Conservation (phyloP, 2,113 vertebrate species). For the Orycteropus afer region DNA sequence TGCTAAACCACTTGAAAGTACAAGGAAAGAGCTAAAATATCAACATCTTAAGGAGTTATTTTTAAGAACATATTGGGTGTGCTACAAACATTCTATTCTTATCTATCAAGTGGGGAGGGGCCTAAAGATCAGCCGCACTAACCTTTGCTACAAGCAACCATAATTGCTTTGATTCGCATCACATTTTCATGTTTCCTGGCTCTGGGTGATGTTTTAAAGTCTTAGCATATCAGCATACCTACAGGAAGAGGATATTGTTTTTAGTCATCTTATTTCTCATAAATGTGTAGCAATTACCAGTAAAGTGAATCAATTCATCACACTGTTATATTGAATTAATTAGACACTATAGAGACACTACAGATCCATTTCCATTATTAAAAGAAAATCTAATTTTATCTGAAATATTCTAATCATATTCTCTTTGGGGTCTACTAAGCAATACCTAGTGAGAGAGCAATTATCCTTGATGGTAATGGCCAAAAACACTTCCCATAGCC, state of each 20-base stretch:
- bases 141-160: conserved; percentile 40
- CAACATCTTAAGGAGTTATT: conserved; percentile 44
- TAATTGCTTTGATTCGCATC: conserved; percentile 66
- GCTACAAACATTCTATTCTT: conserved; percentile 46
- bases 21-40: conserved; percentile 44
- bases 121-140: conserved; percentile 50
- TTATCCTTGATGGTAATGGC: conserved; percentile 64
- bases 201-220: conserved; percentile 56
- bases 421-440: conserved; percentile 56
- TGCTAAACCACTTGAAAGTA: conserved; percentile 49
- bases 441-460: conserved; percentile 46
- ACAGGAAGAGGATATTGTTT: conserved; percentile 70
- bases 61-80: conserved; percentile 46
- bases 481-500: conserved; percentile 50
- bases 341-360: conserved; percentile 51
- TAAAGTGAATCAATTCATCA: conserved; percentile 70
- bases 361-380: conserved; percentile 64
- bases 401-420: conserved; percentile 56
- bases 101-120: conserved; percentile 14
- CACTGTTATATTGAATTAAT: conserved; percentile 61
- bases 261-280: conserved; percentile 69
- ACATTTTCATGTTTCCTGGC: conserved; percentile 44
- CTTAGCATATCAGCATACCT: conserved; percentile 57
- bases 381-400: conserved; percentile 68
- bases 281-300: conserved; percentile 72